These are phyloP conservation scores for Drosophila simulans DNA, from an alignment of 1,140 invertebrate species.

Conservation along the genomic window DNA sequence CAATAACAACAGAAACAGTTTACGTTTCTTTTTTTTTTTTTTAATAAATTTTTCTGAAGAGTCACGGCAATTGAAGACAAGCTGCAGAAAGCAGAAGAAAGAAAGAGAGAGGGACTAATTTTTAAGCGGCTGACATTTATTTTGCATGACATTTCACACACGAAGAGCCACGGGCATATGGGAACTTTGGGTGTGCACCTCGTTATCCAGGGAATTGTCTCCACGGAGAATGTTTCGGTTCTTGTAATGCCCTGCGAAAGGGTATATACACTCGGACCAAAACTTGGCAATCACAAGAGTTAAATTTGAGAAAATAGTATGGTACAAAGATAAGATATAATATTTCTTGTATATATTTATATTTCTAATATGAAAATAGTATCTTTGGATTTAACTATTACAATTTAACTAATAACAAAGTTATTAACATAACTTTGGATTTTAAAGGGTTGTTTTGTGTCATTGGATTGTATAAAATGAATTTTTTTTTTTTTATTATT, in stretches of 20 bases:
- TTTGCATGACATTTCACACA: slow-evolving; percentile 75
- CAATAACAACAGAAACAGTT: slow-evolving; percentile 42
- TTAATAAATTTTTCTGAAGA: slow-evolving; percentile 41
- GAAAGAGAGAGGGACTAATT: slow-evolving; percentile 47
- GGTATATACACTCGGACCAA: not conserved
- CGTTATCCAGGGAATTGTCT: slow-evolving; percentile 65
- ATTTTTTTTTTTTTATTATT: no score
- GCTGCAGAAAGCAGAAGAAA: slow-evolving; percentile 4
- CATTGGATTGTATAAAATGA: no score
- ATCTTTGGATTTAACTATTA: no score
- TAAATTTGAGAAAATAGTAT: no score
- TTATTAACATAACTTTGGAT: no score
- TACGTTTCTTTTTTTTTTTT: not conserved
- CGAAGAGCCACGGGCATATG: slow-evolving; percentile 24
- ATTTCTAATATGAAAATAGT: no score
- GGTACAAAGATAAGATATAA: no score
- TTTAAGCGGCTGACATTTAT: slow-evolving; percentile 69
- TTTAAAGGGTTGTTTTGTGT: no score
- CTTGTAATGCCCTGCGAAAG: not conserved
- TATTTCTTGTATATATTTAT: no score
- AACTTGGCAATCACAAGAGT: no score
- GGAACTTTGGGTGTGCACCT: slow-evolving; percentile 63
- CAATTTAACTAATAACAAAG: no score
- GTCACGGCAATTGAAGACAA: slow-evolving; percentile 54
- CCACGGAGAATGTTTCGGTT: slow-evolving; percentile 22